Evolutionary conservation across 1,140 invertebrate genomes (phyloP), one percentile per base, ranked within the genome.

Genomic region (Magallana ariakensis): DNA sequence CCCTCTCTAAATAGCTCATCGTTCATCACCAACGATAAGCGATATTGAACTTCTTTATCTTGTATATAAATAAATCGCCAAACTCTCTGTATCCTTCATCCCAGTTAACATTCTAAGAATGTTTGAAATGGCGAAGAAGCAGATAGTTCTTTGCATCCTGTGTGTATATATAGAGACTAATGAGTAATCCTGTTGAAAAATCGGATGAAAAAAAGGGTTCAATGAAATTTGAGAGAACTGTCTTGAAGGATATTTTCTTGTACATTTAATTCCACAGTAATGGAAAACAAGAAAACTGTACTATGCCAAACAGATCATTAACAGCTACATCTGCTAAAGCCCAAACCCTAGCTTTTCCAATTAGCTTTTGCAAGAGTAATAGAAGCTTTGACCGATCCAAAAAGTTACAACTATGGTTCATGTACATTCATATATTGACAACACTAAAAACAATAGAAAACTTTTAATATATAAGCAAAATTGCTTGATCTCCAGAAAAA

Each of bases 81-180:
- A 75, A 75, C 66, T 75, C 22, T 75, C 19, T 75, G 66, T 10
- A 75, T 75, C 66, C 22, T 75, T 75, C 66, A 75, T 75, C 66
- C 66, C 66, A 75, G 26, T 75, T 75, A 75, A 75, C 66, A 75
- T 75, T 75, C 66, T 75, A 75, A 75, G 66, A 75, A 75, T 75
- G 66, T 26, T 22, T 75, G 6, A 75, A 75, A 75, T 75, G 22
- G 22, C 0, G 19, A 75, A 10, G 22, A 75, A 75, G 33, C 66
- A 75, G 66, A 75, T 75, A 75, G 22, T 22, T 26, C 33, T 13
- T 26, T 75, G 22, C 22, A 26, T 75, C 66, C 66, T 75, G 66
- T 75, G 33, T 46, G 66, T 75, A 46, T 46, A 26, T 75, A 26
- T 5, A 33, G 9, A 75, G 66, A 75, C 66, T 75, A 75, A 26